phyloP scores from a whole-genome alignment of 2,113 vertebrate species.

The Mastomys natalensis region DNA sequence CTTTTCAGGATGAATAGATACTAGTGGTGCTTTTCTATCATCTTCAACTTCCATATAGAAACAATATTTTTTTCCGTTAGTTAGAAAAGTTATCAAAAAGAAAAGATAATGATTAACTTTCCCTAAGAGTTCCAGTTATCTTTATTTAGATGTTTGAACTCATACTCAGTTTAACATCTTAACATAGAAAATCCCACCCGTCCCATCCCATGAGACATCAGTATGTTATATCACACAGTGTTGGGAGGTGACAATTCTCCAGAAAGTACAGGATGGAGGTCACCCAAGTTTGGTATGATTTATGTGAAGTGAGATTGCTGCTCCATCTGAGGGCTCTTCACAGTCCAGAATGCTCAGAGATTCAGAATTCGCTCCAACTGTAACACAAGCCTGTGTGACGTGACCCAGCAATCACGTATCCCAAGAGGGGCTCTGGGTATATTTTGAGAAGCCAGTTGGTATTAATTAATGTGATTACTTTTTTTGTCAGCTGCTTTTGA shows the following conservation, averaged over 20 bases:
- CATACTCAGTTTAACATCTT: not conserved
- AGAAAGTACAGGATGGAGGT: not conserved
- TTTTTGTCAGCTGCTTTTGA: conserved; percentile 72
- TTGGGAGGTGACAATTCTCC: not conserved
- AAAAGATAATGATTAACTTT: conserved; percentile 5
- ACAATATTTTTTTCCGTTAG: not conserved
- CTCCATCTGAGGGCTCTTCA: conserved; percentile 56
- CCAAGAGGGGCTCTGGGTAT: conserved; percentile 19
- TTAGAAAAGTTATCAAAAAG: conserved; percentile 6
- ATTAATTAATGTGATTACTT: conserved; percentile 75
- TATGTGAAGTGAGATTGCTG: not conserved
- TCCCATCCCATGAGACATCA: not conserved
- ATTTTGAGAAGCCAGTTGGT: conserved; percentile 73
- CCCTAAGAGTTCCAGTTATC: not conserved
- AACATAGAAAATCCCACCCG: not conserved
- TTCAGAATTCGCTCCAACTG: conserved; percentile 26
- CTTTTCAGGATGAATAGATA: not conserved
- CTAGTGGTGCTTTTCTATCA: not conserved
- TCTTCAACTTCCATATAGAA: not conserved
- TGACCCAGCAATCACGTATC: conserved; percentile 32
- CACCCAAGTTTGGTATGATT: not conserved
- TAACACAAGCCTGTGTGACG: conserved; percentile 2
- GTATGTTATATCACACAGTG: not conserved
- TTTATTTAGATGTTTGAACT: conserved; percentile 38
- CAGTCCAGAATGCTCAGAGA: conserved; percentile 62